A percentile compares a stretch with the other conserved stretches of the same genome.
Conservation (phyloP, 1,140 invertebrate species). For the Zaprionus gabonicus region DNA sequence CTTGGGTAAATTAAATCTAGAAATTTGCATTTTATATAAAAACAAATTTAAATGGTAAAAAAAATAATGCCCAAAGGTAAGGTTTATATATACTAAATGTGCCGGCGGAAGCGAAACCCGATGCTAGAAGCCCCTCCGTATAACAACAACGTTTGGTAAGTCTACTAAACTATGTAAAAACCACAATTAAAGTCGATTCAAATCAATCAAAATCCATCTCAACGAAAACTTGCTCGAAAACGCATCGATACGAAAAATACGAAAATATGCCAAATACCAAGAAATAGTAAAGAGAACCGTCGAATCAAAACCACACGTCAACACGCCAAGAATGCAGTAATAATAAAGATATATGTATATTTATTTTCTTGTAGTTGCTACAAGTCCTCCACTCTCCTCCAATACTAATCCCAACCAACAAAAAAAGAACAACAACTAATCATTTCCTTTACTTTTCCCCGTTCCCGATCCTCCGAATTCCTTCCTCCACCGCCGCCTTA, state of each 20-base stretch:
- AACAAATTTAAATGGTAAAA: conserved; percentile 40
- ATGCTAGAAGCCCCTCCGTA: conserved; percentile 65
- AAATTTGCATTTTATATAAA: conserved; percentile 45
- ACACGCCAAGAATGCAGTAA: conserved; percentile 77
- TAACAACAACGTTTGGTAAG: conserved; percentile 85
- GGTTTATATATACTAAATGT: conserved; percentile 62
- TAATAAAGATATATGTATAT: conserved; percentile 41
- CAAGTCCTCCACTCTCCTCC: not conserved
- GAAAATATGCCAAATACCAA: conserved; percentile 40
- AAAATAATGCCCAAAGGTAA: conserved; percentile 75
- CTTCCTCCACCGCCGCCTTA: conserved; percentile 21
- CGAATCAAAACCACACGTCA: conserved; percentile 77
- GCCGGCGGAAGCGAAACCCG: conserved; percentile 68
- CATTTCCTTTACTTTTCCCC: not conserved
- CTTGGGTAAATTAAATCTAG: conserved; percentile 30
- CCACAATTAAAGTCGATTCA: conserved; percentile 38
- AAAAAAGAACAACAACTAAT: conserved; percentile 1
- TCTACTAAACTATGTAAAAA: conserved; percentile 71
- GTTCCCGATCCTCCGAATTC: not conserved
- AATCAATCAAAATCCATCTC: conserved; percentile 24
- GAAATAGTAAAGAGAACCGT: conserved; percentile 45
- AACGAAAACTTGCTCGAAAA: conserved; percentile 77
- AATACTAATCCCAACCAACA: not conserved
- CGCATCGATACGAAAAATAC: conserved; percentile 36
- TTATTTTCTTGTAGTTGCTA: conserved; percentile 28